These are phyloP conservation scores for Agelas oroides DNA, from an alignment of 37 sponge, comb jelly and placozoan species.

Conservation along the genomic window DNA sequence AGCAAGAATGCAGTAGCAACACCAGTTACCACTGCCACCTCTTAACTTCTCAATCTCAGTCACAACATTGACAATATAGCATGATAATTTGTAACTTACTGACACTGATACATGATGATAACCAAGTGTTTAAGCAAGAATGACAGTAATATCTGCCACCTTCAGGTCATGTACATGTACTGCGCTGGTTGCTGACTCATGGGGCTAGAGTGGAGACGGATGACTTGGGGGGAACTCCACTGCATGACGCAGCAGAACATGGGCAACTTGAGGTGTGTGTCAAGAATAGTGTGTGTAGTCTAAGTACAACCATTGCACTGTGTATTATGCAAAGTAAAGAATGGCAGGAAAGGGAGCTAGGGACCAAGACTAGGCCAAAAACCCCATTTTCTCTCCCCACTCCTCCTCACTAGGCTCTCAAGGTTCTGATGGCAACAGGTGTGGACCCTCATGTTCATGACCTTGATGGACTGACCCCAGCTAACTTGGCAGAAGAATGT, in stretches of 20 bases:
- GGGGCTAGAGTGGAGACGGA: constrained; percentile 59
- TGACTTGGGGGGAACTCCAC: constrained; percentile 83
- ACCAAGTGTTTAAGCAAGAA: too few relatives aligned
- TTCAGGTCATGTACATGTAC: constrained; percentile 43
- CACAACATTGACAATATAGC: too few relatives aligned
- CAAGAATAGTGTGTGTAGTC: too few relatives aligned
- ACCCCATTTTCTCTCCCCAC: too few relatives aligned
- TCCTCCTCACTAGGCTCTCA: constrained; percentile 39
- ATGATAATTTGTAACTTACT: too few relatives aligned
- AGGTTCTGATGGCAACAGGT: constrained; percentile 58
- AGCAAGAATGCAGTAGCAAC: too few relatives aligned
- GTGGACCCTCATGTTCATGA: constrained; percentile 62
- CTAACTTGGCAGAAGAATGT: constrained; percentile 69
- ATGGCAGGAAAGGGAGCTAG: too few relatives aligned
- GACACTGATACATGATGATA: too few relatives aligned
- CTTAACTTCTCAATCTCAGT: too few relatives aligned
- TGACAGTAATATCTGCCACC: background rate
- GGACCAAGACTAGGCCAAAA: too few relatives aligned
- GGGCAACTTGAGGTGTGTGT: constrained; percentile 66
- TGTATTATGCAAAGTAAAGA: background rate
- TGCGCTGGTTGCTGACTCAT: constrained; percentile 63
- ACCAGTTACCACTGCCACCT: too few relatives aligned
- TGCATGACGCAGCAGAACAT: constrained; percentile 89
- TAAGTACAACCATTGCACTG: too few relatives aligned
- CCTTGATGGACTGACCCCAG: constrained; percentile 72